Conservation (phyloP, 1,140 invertebrate genomes). For the Brachionus calyciflorus region DNA sequence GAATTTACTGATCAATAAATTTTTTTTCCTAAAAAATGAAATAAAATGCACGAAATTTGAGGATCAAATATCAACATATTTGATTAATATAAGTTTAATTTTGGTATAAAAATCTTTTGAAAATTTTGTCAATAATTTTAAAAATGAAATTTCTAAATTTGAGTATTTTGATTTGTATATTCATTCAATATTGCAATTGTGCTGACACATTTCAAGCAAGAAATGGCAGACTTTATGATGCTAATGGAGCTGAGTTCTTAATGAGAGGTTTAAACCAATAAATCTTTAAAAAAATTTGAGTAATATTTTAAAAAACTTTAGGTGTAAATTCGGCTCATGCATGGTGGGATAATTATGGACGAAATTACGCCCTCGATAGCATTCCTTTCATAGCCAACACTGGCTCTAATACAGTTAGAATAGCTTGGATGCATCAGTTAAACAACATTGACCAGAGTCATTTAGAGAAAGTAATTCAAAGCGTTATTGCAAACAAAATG, state of each 20-base stretch:
- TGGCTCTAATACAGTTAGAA: slow-evolving; percentile 6
- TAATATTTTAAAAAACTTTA: neutral
- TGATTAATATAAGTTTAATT: neutral
- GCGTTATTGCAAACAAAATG: neutral
- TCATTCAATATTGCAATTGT: neutral
- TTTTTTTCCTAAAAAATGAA: neutral
- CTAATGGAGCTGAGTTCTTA: neutral
- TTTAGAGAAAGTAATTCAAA: slow-evolving; percentile 23
- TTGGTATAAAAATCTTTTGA: neutral
- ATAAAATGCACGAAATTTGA: neutral
- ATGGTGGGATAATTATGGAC: slow-evolving; percentile 24
- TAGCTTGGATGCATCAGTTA: slow-evolving; percentile 5
- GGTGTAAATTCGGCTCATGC: slow-evolving; percentile 35
- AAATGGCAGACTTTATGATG: slow-evolving; percentile 26
- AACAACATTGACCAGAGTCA: slow-evolving; percentile 22
- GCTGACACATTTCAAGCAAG: slow-evolving; percentile 22
- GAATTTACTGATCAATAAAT: neutral
- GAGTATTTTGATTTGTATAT: too few species aligned
- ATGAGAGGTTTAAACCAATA: neutral
- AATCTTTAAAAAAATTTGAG: slow-evolving; percentile 4
- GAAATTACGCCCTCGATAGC: slow-evolving; percentile 19
- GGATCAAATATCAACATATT: neutral
- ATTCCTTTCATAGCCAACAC: slow-evolving; percentile 9
- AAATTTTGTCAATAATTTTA: neutral
- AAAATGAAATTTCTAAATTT: slow-evolving; percentile 16